Evolutionary conservation across 2,888 invertebrate genomes (phyloP), one percentile per base, ranked within the genome.

Genomic region (Hyles lineata): DNA sequence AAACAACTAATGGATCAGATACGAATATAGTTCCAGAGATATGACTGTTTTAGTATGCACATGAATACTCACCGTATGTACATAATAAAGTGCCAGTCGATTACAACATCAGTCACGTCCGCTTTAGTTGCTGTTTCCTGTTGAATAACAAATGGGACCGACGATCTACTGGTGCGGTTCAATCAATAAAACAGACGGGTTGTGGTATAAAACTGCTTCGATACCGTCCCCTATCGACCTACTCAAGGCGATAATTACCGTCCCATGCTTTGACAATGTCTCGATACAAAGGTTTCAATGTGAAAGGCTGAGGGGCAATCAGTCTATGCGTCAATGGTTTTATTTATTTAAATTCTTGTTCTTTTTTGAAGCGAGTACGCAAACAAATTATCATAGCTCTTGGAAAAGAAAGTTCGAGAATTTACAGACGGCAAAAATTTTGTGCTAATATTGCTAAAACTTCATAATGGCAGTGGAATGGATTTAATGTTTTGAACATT

Each of bases 91-190:
- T 67, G 50, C 15, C 21, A 67, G 2, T 67, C 67, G 21, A 67
- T 67, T 17, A 17, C 23, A 23, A 67, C 23, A 67, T 21, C 43
- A 67, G 67, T 67, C 50, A 67, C 67, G 67, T 50, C 43, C 67
- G 50, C 60, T 67, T 67, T 43, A 67, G 50, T 50, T 67, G 43
- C 43, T 67, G 67, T 67, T 67, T 67, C 67, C 67, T 50, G 63
- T 63, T 63, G 67, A 67, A 67, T 67, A 67, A 67, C 67, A 67
- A 67, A 67, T 67, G 67, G 17, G n/a, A 23, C 50, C 25, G 67
- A 15, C 63, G 43, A 23, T 67, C 50, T 19, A 62, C 9, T 19
- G 21, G 23, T 43, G 50, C 67, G 67, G 67, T 67, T 25, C 50
- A 67, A 67, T 67, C 43, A 67, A 50, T 67, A 67, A 50, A 50